A percentile compares a stretch with the other conserved stretches of the same genome.
Evolutionary conservation across 2,888 invertebrate species (phyloP).

Genomic region (Mantis religiosa): DNA sequence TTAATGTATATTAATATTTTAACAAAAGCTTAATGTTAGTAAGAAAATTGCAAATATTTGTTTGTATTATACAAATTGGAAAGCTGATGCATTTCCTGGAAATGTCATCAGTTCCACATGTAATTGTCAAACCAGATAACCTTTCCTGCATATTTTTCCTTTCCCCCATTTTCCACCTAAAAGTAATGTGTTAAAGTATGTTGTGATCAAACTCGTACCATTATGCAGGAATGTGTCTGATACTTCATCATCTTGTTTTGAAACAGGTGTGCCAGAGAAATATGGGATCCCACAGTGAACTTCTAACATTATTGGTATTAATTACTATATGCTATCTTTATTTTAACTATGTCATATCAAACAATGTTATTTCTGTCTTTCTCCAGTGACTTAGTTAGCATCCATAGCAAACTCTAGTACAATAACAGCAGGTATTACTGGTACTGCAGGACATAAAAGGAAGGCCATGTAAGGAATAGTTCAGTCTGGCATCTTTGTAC

Average conservation of each 20-base stretch:
- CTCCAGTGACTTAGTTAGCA: not conserved
- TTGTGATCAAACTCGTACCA: too few species aligned
- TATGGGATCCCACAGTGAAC: conserved; percentile 31
- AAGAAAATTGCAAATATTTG: too few species aligned
- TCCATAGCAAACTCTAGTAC: not conserved
- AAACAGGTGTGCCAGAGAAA: conserved; percentile 33
- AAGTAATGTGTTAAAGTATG: too few species aligned
- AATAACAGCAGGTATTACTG: not conserved
- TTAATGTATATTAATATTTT: too few species aligned
- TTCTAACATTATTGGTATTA: conserved; percentile 33
- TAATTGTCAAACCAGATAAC: too few species aligned
- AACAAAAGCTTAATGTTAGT: too few species aligned
- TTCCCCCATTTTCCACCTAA: too few species aligned
- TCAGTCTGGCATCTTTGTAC: too few species aligned
- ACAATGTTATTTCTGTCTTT: not conserved
- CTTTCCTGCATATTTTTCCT: too few species aligned
- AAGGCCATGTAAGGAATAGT: not conserved
- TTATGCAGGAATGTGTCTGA: conserved; percentile 12
- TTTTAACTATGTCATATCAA: not conserved
- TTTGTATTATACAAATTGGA: too few species aligned
- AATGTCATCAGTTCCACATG: too few species aligned
- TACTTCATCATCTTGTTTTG: conserved; percentile 24
- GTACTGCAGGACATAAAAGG: not conserved
- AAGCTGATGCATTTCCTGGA: too few species aligned
- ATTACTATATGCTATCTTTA: conserved; percentile 22